These are phyloP conservation scores for Ecdyonurus torrentis DNA, from an alignment of 2,888 invertebrate genomes.

Conservation along the genomic window DNA sequence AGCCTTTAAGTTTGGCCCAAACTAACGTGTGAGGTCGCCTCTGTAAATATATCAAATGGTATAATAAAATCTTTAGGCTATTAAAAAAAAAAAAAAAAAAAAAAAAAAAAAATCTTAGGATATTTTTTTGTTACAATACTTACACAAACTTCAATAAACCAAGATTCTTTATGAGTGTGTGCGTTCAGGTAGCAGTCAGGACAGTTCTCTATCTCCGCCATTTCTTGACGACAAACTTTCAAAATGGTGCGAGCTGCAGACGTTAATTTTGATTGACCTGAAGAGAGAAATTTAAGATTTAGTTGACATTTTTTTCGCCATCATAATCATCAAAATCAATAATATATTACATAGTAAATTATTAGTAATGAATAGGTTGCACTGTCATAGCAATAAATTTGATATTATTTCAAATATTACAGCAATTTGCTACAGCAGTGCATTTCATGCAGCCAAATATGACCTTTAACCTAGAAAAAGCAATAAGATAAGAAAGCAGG, in stretches of 20 bases:
- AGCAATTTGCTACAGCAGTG: too few relatives aligned
- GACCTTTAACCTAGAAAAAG: too few relatives aligned
- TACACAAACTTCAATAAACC: conserved; percentile 85
- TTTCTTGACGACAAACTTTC: conserved; percentile 74
- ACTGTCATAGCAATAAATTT: too few relatives aligned
- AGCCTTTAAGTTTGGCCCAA: conserved; percentile 94
- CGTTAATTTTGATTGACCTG: conserved; percentile 64
- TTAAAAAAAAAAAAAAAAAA: conserved; percentile 4
- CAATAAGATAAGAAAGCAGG: too few relatives aligned
- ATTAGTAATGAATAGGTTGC: too few relatives aligned
- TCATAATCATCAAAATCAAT: too few relatives aligned
- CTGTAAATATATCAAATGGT: too few relatives aligned
- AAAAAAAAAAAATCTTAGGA: not conserved
- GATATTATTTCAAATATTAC: too few relatives aligned
- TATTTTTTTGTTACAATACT: conserved; percentile 20
- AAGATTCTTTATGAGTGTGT: conserved; percentile 57
- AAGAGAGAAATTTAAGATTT: too few relatives aligned
- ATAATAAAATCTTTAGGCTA: not conserved
- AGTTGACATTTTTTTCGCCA: too few relatives aligned
- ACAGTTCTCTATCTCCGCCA: conserved; percentile 84
- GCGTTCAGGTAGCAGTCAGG: conserved; percentile 82
- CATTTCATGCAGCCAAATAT: too few relatives aligned
- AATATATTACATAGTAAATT: too few relatives aligned
- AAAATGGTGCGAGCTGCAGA: conserved; percentile 58
- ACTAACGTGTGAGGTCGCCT: conserved; percentile 73